These are phyloP conservation scores for Meleagris gallopavo DNA, from an alignment of 2,113 vertebrate genomes.

Conservation along the genomic window DNA sequence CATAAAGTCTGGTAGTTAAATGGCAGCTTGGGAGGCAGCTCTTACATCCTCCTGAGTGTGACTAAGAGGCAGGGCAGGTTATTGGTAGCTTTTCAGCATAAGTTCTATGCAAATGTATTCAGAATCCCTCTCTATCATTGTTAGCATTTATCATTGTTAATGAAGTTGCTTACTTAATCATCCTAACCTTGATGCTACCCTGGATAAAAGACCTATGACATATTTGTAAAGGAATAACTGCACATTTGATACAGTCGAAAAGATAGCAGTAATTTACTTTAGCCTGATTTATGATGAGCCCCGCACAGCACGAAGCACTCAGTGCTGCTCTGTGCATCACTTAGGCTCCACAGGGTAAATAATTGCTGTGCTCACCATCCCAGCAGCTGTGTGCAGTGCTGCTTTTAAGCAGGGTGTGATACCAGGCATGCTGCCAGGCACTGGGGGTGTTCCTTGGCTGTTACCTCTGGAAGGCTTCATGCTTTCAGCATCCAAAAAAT, in stretches of 20 bases:
- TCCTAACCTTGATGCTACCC: slow-evolving; percentile 70
- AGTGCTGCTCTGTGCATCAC: background rate
- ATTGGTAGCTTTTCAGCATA: background rate
- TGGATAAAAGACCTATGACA: slow-evolving; percentile 35
- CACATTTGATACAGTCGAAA: slow-evolving; percentile 51
- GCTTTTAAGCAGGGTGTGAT: background rate
- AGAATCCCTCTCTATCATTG: background rate
- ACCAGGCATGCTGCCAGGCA: background rate
- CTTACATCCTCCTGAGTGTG: background rate
- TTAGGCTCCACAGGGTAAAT: slow-evolving; percentile 6
- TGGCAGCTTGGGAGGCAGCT: background rate
- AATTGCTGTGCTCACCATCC: background rate
- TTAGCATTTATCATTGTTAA: slow-evolving; percentile 65
- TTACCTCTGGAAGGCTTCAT: background rate
- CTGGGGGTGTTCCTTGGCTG: background rate
- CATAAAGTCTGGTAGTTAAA: background rate
- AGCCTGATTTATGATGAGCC: slow-evolving; percentile 46
- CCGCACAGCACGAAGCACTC: background rate
- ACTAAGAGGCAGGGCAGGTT: background rate
- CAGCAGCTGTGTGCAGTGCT: background rate
- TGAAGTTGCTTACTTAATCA: slow-evolving; percentile 67
- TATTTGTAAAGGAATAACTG: slow-evolving; percentile 50
- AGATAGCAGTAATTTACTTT: slow-evolving; percentile 60
- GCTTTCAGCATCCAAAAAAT: background rate
- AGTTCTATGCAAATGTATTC: slow-evolving; percentile 21